A percentile compares a stretch with the other conserved stretches of the same genome.
These are phyloP conservation scores for Dexiosoma caninum DNA, from an alignment of 2,888 invertebrate genomes.

Conservation along the genomic window DNA sequence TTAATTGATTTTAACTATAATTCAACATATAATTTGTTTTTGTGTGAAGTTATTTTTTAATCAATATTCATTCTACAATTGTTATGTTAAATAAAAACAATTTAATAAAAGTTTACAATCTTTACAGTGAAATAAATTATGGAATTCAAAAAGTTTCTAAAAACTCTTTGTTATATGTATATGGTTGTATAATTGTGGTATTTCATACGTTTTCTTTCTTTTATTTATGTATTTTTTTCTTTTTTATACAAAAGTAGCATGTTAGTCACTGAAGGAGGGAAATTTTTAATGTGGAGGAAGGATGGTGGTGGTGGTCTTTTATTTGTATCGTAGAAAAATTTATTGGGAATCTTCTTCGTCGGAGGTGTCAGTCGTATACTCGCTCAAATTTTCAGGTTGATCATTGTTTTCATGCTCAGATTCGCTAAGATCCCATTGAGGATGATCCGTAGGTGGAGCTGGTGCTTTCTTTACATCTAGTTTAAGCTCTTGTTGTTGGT, in stretches of 20 bases:
- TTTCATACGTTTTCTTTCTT: conserved; percentile 15
- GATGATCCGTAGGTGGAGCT: conserved; percentile 92
- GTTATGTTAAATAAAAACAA: conserved; percentile 30
- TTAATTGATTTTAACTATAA: conserved; percentile 63
- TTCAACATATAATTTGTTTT: conserved; percentile 64
- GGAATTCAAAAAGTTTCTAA: conserved; percentile 53
- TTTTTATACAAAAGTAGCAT: conserved; percentile 33
- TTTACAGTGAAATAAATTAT: conserved; percentile 38
- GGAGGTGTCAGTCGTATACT: conserved; percentile 83
- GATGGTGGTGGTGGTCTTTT: conserved; percentile 51
- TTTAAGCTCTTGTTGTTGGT: conserved; percentile 96
- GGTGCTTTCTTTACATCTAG: conserved; percentile 98
- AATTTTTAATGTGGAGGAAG: conserved; percentile 54
- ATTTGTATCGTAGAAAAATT: conserved; percentile 20
- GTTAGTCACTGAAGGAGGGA: conserved; percentile 46
- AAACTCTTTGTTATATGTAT: conserved; percentile 31
- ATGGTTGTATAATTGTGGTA: conserved; percentile 8
- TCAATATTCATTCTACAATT: conserved; percentile 41
- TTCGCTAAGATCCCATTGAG: conserved; percentile 98
- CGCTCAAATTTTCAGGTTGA: conserved; percentile 82
- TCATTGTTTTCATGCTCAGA: conserved; percentile 87
- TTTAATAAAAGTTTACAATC: conserved; percentile 22
- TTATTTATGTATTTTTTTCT: too few relatives aligned
- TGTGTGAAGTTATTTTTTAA: conserved; percentile 20
- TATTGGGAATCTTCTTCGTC: conserved; percentile 80